phyloP scores from a whole-genome alignment of 2,888 invertebrate genomes.

The Fragum sueziense region DNA sequence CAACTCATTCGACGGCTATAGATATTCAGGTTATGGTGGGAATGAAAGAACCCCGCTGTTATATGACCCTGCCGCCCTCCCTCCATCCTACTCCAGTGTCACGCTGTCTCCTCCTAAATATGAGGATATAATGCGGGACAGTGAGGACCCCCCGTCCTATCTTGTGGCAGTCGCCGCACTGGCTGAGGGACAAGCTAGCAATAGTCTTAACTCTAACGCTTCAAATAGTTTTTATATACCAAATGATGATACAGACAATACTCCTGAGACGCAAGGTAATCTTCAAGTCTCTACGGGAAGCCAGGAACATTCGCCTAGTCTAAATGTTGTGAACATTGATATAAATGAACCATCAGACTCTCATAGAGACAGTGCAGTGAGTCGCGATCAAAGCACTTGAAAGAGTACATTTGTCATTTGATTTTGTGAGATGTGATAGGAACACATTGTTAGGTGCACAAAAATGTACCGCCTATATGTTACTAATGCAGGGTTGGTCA shows the following conservation, averaged over 20 bases:
- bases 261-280: not conserved
- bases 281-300: not conserved
- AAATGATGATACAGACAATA: not conserved
- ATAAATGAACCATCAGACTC: not conserved
- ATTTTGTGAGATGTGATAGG: too few species aligned
- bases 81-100: conserved; percentile 43
- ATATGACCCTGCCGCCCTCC: conserved; percentile 24
- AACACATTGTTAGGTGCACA: too few species aligned
- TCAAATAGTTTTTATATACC: not conserved
- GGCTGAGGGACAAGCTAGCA: not conserved
- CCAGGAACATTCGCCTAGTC: not conserved
- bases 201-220: not conserved
- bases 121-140: conserved; percentile 43
- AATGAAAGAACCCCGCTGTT: conserved; percentile 46
- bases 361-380: not conserved
- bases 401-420: too few species aligned
- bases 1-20: not conserved
- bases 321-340: not conserved
- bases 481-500: too few species aligned
- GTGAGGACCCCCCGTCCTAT: conserved; percentile 34
- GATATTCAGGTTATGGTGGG: not conserved
- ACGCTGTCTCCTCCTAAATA: conserved; percentile 45
- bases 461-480: too few species aligned
- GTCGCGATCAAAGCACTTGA: not conserved
- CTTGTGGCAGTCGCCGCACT: conserved; percentile 26